Evolutionary conservation across 2,888 invertebrate species (phyloP), one percentile per base, ranked within the genome.

Genomic region (Apeira syringaria): DNA sequence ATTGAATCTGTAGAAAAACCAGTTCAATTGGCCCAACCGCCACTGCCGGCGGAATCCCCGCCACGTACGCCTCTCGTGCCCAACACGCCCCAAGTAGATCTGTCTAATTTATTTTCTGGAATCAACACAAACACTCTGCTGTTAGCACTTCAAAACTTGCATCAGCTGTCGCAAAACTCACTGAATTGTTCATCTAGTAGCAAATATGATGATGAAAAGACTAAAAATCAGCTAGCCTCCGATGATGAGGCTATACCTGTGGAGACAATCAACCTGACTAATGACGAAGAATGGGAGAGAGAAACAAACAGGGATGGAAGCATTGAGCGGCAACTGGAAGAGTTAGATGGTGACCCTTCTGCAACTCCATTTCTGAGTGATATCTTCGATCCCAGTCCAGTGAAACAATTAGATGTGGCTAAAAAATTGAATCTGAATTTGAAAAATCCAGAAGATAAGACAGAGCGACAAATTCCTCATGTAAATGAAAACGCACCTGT

Each of bases 301-400:
- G 89, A 87, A 60, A 80, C 87, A 1, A 71, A 74, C 31, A 62
- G 67, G 50, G 89, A 83, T 28, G 81, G 76, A 18, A 83, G 78
- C 44, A 87, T 87, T 39, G 88, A 89, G 50, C 72, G 80, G 33
- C 74, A 83, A 53, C 59, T 88, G 15, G 69, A 81, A 53, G 69
- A 61, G 44, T 42, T 88, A 52, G 85, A 88, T 52, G 83, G 88
- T 1, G 68, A 65, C 36, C 69, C 80, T n/a, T 76, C 73, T 1
- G 82, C 84, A 20, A 86, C 88, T 28, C 86, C 88, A 53, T 89
- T 88, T 74, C 68, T 90, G 66, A 80, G 85, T 53, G 90, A 90
- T 51, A 89, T 90, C 53, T 90, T 90, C 62, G 88, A 90, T 50
- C 90, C 90, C 1, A 78, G 80, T 10, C 87, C 90, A 33, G 74